A percentile compares a stretch with the other conserved stretches of the same genome.
Conservation (phyloP, 2,113 vertebrate species). For the Salvelinus alpinus region DNA sequence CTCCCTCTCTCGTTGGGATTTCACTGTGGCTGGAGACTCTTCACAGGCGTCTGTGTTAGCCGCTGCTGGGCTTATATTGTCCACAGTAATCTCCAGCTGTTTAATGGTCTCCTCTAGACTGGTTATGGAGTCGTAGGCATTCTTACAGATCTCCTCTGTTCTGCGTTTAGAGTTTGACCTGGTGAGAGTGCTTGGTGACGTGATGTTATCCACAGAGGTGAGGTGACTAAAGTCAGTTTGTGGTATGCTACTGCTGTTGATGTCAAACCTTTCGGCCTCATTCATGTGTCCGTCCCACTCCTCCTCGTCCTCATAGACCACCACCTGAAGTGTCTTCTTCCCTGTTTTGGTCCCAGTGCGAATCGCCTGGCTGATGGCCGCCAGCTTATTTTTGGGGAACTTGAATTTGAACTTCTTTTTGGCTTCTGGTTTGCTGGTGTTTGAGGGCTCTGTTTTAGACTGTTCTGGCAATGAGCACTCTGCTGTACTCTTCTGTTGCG, state of each 20-base stretch:
- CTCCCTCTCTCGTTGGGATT: slow-evolving; percentile 24
- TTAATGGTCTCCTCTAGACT: slow-evolving; percentile 91
- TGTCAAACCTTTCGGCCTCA: slow-evolving; percentile 76
- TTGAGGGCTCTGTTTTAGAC: slow-evolving; percentile 19
- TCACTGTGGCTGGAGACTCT: slow-evolving; percentile 13
- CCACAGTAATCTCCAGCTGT: slow-evolving; percentile 87
- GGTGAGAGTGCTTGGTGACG: slow-evolving; percentile 35
- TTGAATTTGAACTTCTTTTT: slow-evolving; percentile 94
- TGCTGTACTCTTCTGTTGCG: slow-evolving; percentile 8
- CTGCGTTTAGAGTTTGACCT: slow-evolving; percentile 49
- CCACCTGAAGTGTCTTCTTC: slow-evolving; percentile 86
- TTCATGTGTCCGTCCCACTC: slow-evolving; percentile 75
- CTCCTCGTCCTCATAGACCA: slow-evolving; percentile 85
- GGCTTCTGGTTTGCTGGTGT: slow-evolving; percentile 71
- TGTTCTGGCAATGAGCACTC: neutral
- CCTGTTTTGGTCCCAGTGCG: slow-evolving; percentile 83
- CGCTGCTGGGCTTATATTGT: slow-evolving; percentile 73
- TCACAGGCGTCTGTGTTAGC: slow-evolving; percentile 43
- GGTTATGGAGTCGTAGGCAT: slow-evolving; percentile 80
- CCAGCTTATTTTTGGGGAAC: slow-evolving; percentile 91
- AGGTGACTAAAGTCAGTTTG: slow-evolving; percentile 32
- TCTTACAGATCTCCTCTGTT: slow-evolving; percentile 84
- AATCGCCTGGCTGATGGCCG: slow-evolving; percentile 84
- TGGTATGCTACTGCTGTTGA: slow-evolving; percentile 23
- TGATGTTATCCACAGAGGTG: rapidly evolving